Conservation (phyloP, 1,140 invertebrate genomes). For the Drosophila nebulosa region DNA sequence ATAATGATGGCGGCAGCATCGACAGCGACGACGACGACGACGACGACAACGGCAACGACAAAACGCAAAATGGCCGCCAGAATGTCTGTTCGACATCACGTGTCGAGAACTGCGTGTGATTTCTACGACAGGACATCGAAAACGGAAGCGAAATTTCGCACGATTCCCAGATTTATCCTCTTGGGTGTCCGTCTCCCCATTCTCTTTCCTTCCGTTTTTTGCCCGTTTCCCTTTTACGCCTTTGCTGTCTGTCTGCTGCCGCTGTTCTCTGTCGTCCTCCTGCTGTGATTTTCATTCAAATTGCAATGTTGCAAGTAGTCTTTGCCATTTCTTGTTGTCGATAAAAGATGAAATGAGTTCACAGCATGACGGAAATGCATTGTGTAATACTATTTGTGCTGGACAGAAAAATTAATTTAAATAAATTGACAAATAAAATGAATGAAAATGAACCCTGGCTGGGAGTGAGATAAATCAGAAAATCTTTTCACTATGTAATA, state of each 20-base stretch:
- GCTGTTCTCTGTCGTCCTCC: background rate
- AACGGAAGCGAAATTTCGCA: conserved; percentile 25
- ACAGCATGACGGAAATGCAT: conserved; percentile 27
- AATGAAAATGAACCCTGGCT: conserved; percentile 18
- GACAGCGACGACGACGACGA: background rate
- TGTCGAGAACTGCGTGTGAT: conserved; percentile 65
- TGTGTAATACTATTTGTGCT: conserved; percentile 18
- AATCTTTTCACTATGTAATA: background rate
- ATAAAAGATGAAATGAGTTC: conserved; percentile 50
- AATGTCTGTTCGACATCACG: conserved; percentile 47
- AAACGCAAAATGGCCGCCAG: conserved; percentile 64
- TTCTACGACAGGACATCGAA: conserved; percentile 55
- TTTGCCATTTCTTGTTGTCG: conserved; percentile 18
- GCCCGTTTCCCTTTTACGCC: background rate
- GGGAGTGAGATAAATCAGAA: background rate
- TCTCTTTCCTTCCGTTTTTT: background rate
- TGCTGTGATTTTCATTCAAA: conserved; percentile 34
- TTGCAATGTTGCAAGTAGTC: conserved; percentile 22
- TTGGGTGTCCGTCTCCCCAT: background rate
- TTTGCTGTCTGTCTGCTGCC: conserved; percentile 5
- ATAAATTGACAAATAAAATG: conserved; percentile 54
- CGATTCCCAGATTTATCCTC: conserved; percentile 7
- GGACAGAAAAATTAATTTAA: conserved; percentile 56
- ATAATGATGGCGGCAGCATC: conserved; percentile 60
- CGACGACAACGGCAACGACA: conserved; percentile 47